phyloP scores from a whole-genome alignment of 2,113 vertebrate species.

The Ahaetulla prasina region DNA sequence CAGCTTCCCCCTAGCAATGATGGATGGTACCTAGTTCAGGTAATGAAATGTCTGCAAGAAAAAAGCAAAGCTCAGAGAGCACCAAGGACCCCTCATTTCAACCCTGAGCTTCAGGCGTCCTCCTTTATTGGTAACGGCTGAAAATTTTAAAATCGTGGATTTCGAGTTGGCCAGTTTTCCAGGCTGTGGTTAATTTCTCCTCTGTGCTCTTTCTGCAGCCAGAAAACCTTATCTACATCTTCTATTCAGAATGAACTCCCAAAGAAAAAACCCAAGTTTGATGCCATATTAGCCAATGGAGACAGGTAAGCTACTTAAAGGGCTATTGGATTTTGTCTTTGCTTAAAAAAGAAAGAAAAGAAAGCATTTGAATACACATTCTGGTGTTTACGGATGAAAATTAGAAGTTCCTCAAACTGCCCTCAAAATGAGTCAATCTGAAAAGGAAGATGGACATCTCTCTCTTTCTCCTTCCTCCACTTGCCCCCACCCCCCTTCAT shows the following conservation, averaged over 20 bases:
- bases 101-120: background rate
- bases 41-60: background rate
- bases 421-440: background rate
- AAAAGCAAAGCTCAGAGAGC: background rate
- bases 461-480: background rate
- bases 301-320: constrained; percentile 72
- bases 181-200: constrained; percentile 54
- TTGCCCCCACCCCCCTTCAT: background rate
- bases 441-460: background rate
- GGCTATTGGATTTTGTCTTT: constrained; percentile 19
- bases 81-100: background rate
- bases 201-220: constrained; percentile 60
- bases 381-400: constrained; percentile 16
- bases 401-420: background rate
- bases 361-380: background rate
- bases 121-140: background rate
- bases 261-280: constrained; percentile 84
- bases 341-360: background rate
- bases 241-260: constrained; percentile 83
- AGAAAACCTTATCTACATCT: constrained; percentile 82
- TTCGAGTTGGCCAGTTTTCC: constrained; percentile 45
- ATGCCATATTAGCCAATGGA: constrained; percentile 77
- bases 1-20: background rate
- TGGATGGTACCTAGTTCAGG: background rate
- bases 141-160: background rate